These are phyloP conservation scores for Agrotis puta DNA, from an alignment of 2,888 invertebrate species.

Conservation along the genomic window DNA sequence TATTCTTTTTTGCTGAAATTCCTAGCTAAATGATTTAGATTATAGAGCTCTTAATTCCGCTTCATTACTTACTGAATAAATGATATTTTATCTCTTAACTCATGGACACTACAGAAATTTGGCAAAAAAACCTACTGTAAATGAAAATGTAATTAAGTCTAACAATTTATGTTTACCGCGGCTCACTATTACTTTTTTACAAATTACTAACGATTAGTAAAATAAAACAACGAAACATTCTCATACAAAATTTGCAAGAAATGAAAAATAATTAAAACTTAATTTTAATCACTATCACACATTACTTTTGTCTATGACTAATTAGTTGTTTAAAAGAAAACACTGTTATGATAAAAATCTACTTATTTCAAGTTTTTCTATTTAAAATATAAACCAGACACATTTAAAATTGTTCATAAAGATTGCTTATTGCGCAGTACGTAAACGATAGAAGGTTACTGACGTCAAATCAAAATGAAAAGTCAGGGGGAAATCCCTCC, in stretches of 20 bases:
- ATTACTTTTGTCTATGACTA: too few relatives aligned
- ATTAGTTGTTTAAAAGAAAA: not conserved
- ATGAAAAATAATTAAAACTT: not conserved
- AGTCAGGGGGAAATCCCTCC: constrained; percentile 37
- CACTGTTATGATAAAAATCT: constrained; percentile 7
- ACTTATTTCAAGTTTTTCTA: not conserved
- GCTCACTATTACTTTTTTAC: not conserved
- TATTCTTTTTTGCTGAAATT: not conserved
- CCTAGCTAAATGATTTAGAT: not conserved
- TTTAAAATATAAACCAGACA: not conserved
- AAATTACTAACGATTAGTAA: not conserved
- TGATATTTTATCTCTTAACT: too few relatives aligned
- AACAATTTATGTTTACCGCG: not conserved
- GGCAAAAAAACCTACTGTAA: not conserved
- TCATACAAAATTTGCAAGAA: not conserved
- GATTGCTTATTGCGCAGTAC: not conserved
- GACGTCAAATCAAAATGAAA: constrained; percentile 13
- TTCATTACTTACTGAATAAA: not conserved
- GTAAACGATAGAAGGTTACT: not conserved
- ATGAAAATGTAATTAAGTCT: too few relatives aligned
- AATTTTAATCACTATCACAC: constrained; percentile 8
- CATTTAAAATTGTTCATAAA: not conserved
- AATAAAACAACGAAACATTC: not conserved
- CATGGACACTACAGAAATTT: not conserved
- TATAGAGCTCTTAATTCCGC: not conserved